These are phyloP conservation scores for Poecilia wingei DNA, from an alignment of 2,797 vertebrate genomes.

Conservation along the genomic window DNA sequence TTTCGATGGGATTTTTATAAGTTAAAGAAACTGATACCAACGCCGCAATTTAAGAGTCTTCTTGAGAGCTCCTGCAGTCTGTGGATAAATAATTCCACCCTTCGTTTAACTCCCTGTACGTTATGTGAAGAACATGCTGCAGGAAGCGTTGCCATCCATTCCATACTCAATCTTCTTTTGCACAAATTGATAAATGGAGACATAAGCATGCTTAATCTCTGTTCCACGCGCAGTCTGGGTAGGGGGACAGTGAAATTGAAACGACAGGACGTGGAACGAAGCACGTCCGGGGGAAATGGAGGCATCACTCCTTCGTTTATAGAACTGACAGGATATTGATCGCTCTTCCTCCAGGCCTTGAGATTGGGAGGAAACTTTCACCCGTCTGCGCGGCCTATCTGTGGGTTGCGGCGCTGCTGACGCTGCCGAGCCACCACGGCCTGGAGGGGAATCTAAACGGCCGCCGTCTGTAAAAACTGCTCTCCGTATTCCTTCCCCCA, in stretches of 20 bases:
- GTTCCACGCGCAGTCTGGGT: constrained; percentile 13
- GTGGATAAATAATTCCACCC: constrained; percentile 30
- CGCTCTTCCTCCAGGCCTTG: constrained; percentile 27
- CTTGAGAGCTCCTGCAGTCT: constrained; percentile 8
- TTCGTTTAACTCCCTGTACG: constrained; percentile 33
- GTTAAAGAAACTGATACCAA: constrained; percentile 16
- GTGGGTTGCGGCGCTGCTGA: constrained; percentile 41
- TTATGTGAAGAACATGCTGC: constrained; percentile 40
- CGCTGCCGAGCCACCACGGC: constrained; percentile 34
- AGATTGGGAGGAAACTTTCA: constrained; percentile 22
- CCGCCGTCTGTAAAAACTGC: constrained; percentile 46
- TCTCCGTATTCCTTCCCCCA: constrained; percentile 3
- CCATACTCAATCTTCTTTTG: constrained; percentile 37
- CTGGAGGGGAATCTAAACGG: constrained; percentile 36
- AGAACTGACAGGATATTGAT: constrained; percentile 47
- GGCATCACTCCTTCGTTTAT: constrained; percentile 42
- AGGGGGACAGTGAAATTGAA: constrained; percentile 36
- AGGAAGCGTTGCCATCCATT: constrained; percentile 18
- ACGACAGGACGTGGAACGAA: constrained; percentile 36
- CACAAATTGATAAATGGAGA: constrained; percentile 39
- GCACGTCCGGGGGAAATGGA: constrained; percentile 41
- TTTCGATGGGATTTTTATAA: not conserved
- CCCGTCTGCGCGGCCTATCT: constrained; percentile 6
- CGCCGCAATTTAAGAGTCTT: constrained; percentile 17
- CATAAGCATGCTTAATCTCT: constrained; percentile 37